Evolutionary conservation across 2,797 vertebrate genomes (phyloP).

Genomic region (Melanitta fusca): DNA sequence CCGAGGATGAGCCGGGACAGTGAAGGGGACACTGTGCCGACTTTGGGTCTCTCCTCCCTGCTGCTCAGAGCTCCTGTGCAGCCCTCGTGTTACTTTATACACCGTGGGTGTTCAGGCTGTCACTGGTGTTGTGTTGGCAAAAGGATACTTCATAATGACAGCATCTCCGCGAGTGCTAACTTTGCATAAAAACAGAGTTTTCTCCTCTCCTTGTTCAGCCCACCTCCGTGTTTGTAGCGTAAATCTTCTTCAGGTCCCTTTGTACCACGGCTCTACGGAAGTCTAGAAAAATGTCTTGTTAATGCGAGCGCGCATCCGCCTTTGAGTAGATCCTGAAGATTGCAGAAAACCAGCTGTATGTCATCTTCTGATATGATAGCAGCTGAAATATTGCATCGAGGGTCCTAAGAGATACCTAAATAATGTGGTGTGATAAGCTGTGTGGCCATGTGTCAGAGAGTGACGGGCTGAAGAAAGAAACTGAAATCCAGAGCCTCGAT

Average conservation of each 20-base stretch:
- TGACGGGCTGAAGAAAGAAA: neutral
- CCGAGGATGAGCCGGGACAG: fast-evolving
- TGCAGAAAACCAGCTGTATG: neutral
- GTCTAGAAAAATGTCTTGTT: neutral
- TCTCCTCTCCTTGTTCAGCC: neutral
- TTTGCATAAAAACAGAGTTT: neutral
- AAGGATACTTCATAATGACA: too few relatives aligned
- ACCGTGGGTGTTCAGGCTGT: too few relatives aligned
- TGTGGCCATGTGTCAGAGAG: neutral
- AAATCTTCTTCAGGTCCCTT: neutral
- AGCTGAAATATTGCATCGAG: neutral
- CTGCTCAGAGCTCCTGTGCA: too few relatives aligned
- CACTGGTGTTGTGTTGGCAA: too few relatives aligned
- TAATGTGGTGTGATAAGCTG: neutral
- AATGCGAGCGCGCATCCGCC: neutral
- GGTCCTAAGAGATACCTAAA: neutral
- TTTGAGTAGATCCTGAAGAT: neutral
- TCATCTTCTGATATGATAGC: neutral
- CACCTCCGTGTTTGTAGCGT: neutral
- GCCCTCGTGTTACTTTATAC: too few relatives aligned
- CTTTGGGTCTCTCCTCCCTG: too few relatives aligned
- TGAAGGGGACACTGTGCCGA: neutral
- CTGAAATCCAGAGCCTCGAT: neutral
- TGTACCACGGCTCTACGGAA: neutral
- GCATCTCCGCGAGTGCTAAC: neutral